A percentile compares a stretch with the other conserved stretches of the same genome.
Conservation (phyloP, 2,113 vertebrate species). For the Bubo scandiacus region DNA sequence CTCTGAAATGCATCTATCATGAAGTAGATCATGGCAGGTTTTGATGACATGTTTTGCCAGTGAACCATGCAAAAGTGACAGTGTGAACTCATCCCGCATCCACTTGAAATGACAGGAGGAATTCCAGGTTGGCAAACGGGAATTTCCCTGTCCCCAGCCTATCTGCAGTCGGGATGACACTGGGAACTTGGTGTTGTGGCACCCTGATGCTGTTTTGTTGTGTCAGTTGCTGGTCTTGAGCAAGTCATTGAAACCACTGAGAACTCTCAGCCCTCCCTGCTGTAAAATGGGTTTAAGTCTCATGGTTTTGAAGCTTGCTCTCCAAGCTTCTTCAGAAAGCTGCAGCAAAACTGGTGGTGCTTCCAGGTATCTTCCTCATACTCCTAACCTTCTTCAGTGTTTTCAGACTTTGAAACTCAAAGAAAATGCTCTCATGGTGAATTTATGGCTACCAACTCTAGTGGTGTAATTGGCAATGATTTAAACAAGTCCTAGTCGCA, state of each 20-base stretch:
- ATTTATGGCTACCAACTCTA: neutral
- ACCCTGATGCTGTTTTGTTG: accelerated
- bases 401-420: neutral
- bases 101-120: neutral
- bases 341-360: neutral
- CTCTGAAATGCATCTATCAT: accelerated
- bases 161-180: neutral
- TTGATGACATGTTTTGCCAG: neutral
- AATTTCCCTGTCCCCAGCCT: neutral
- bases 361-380: neutral
- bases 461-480: neutral
- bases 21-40: neutral
- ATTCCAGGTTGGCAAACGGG: neutral
- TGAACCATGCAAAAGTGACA: neutral
- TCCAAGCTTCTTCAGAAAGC: neutral
- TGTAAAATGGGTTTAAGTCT: neutral
- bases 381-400: neutral
- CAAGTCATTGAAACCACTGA: neutral
- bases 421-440: neutral
- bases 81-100: accelerated
- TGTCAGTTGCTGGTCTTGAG: neutral
- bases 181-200: neutral
- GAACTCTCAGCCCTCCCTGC: neutral
- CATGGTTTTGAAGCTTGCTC: neutral
- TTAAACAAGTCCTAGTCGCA: neutral